These are phyloP conservation scores for Drosophila percnosoma DNA, from an alignment of 2,888 invertebrate species.

Conservation along the genomic window DNA sequence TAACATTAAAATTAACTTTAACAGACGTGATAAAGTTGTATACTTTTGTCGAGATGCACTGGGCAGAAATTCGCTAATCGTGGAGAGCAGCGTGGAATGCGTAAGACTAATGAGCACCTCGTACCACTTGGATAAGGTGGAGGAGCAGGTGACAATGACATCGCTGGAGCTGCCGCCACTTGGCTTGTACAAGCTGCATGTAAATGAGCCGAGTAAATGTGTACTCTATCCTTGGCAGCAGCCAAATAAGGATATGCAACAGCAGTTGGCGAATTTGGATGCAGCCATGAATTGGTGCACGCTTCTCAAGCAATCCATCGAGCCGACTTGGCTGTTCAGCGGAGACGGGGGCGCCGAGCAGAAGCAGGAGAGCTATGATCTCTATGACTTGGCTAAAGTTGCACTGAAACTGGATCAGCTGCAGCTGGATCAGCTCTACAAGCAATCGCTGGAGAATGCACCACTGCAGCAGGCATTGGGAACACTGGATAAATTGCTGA, in stretches of 20 bases:
- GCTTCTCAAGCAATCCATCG: constrained; percentile 24
- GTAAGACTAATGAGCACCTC: constrained; percentile 71
- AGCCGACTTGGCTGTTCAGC: constrained; percentile 51
- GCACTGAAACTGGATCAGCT: not conserved
- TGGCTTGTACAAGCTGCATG: constrained; percentile 57
- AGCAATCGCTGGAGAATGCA: constrained; percentile 22
- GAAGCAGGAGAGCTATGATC: constrained; percentile 38
- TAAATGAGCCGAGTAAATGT: constrained; percentile 34
- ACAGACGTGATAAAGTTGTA: constrained; percentile 85
- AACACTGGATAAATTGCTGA: constrained; percentile 41
- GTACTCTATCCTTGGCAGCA: constrained; percentile 57
- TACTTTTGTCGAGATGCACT: constrained; percentile 94
- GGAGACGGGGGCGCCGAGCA: too few species aligned
- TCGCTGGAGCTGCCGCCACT: constrained; percentile 61
- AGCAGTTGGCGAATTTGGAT: constrained; percentile 45
- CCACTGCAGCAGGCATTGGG: constrained; percentile 36
- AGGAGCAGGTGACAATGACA: not conserved
- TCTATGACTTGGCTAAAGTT: constrained; percentile 39
- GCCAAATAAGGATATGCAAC: constrained; percentile 9
- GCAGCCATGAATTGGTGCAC: constrained; percentile 48
- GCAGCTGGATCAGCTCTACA: constrained; percentile 29
- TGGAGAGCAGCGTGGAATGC: constrained; percentile 83
- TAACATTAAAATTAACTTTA: not conserved
- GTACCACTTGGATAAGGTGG: constrained; percentile 4
- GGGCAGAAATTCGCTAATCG: constrained; percentile 93